Evolutionary conservation across 2,113 vertebrate genomes (phyloP).

Genomic region (Lophotis ruficrista): DNA sequence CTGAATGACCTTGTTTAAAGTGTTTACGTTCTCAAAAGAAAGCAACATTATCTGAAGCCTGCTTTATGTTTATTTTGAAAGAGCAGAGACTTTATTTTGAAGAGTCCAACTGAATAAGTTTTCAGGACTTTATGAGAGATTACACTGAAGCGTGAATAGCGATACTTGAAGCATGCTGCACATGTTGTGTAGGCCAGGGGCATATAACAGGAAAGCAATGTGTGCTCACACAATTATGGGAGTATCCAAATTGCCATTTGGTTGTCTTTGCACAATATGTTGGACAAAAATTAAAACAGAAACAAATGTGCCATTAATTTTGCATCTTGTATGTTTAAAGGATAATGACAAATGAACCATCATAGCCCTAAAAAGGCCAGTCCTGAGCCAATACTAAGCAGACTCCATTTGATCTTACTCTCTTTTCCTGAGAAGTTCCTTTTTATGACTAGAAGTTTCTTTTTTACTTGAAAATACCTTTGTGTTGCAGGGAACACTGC

Average conservation of each 20-base stretch:
- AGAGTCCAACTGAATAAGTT: neutral
- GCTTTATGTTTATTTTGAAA: constrained; percentile 47
- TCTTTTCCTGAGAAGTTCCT: neutral
- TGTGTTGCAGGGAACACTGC: neutral
- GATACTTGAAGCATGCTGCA: constrained; percentile 4
- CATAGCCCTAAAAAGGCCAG: neutral
- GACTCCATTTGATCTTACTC: neutral
- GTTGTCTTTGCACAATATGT: constrained; percentile 31
- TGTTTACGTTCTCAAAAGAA: constrained; percentile 9
- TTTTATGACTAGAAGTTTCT: neutral
- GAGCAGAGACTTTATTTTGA: constrained; percentile 42
- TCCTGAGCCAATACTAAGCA: neutral
- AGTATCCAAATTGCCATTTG: neutral
- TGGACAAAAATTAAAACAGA: constrained; percentile 4
- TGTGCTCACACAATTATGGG: neutral
- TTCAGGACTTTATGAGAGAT: constrained; percentile 9
- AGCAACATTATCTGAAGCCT: constrained; percentile 24
- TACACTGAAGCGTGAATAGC: neutral
- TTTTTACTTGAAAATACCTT: neutral
- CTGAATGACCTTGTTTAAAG: constrained; percentile 23
- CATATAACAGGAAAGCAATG: neutral
- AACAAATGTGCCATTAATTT: constrained; percentile 19
- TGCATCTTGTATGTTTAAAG: neutral
- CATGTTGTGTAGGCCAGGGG: neutral
- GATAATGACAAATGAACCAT: neutral